Evolutionary conservation across 2,888 invertebrate genomes (phyloP).

Genomic region (Ennomos fuscantarius): DNA sequence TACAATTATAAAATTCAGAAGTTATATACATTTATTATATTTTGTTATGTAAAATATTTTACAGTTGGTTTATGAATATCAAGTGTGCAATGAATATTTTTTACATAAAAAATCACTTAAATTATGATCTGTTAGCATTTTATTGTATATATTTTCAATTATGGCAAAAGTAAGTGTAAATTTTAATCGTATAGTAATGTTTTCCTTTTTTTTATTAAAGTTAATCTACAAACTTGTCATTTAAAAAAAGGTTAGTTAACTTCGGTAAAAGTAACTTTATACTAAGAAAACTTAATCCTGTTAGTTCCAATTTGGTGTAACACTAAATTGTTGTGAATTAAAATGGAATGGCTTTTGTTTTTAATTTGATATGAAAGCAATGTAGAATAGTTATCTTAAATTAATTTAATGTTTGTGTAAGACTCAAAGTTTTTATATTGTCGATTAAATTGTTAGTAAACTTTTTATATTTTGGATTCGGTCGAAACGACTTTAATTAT

Average conservation of each 20-base stretch:
- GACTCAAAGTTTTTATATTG: constrained; percentile 26
- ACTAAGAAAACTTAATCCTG: constrained; percentile 11
- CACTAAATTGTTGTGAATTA: constrained; percentile 4
- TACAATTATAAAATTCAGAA: no score
- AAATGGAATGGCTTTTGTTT: constrained; percentile 11
- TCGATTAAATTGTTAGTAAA: constrained; percentile 27
- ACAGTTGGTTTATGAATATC: no score
- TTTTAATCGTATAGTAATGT: constrained; percentile 1
- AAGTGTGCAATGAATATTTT: no score
- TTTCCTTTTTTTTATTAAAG: constrained; percentile 13
- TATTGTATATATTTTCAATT: background rate
- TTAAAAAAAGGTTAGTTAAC: constrained; percentile 17
- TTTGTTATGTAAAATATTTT: no score
- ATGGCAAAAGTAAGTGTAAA: constrained; percentile 14
- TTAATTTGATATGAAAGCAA: constrained; percentile 18
- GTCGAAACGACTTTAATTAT: constrained; percentile 44
- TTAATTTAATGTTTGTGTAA: constrained; percentile 32
- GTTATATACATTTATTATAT: no score
- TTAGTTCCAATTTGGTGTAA: constrained; percentile 15
- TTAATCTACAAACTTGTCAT: constrained; percentile 18
- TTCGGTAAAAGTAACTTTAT: constrained; percentile 35
- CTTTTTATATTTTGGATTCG: constrained; percentile 42
- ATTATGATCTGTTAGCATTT: no score
- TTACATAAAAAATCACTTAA: no score
- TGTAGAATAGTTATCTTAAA: constrained; percentile 13